Evolutionary conservation across 1,140 invertebrate species (phyloP).

Genomic region (Varroa destructor): DNA sequence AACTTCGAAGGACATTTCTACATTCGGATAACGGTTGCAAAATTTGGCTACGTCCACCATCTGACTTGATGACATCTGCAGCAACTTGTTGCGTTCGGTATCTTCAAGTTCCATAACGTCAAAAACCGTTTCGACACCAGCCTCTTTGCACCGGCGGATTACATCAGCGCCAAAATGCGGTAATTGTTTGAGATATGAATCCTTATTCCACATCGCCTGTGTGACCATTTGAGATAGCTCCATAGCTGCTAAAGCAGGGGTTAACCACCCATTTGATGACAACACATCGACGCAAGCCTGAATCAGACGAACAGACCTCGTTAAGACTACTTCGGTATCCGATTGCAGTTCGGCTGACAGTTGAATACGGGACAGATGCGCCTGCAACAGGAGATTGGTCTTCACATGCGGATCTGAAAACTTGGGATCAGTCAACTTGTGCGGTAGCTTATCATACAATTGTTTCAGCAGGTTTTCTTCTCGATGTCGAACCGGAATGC

Average conservation of each 20-base stretch:
- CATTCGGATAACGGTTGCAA: slow-evolving; percentile 97
- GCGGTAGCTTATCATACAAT: slow-evolving; percentile 60
- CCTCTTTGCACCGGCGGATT: slow-evolving; percentile 77
- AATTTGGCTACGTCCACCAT: slow-evolving; percentile 95
- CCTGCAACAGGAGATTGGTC: slow-evolving; percentile 85
- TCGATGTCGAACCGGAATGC: slow-evolving; percentile 80
- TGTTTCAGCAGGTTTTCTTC: slow-evolving; percentile 74
- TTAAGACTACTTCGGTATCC: slow-evolving; percentile 80
- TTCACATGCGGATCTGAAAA: slow-evolving; percentile 96
- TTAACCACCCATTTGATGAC: slow-evolving; percentile 92
- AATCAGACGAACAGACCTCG: slow-evolving; percentile 65
- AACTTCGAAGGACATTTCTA: slow-evolving; percentile 88
- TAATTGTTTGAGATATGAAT: slow-evolving; percentile 89
- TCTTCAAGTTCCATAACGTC: slow-evolving; percentile 98
- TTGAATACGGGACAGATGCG: slow-evolving; percentile 84
- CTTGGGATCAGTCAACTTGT: slow-evolving; percentile 55
- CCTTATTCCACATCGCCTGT: slow-evolving; percentile 98
- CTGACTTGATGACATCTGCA: slow-evolving; percentile 68
- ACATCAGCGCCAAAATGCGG: slow-evolving; percentile 85
- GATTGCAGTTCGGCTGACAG: slow-evolving; percentile 88
- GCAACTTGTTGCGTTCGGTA: slow-evolving; percentile 66
- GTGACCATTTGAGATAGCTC: slow-evolving; percentile 98
- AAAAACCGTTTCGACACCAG: slow-evolving; percentile 88
- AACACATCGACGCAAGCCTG: slow-evolving; percentile 98
- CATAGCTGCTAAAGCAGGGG: slow-evolving; percentile 95